A percentile compares a stretch with the other conserved stretches of the same genome.
Evolutionary conservation across 1,140 invertebrate species (phyloP).

Genomic region (Thaumatotibia leucotreta): DNA sequence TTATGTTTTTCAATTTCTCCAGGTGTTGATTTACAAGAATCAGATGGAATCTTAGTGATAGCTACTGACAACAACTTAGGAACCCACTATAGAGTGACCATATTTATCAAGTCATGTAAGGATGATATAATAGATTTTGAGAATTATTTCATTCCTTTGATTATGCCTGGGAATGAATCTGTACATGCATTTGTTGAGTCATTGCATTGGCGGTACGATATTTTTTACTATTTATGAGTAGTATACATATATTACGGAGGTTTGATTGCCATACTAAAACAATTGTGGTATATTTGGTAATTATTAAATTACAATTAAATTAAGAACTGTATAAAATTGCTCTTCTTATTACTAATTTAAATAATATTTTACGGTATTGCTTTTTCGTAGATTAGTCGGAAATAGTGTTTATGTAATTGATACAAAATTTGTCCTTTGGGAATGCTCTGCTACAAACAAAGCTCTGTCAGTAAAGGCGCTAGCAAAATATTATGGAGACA

Average conservation of each 20-base stretch:
- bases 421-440: not conserved
- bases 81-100: not conserved
- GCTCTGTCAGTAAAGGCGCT: not conserved
- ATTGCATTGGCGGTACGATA: not conserved
- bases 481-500: not conserved
- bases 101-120: not conserved
- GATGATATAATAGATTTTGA: not conserved
- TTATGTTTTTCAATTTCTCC: no score
- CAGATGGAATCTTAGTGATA: conserved; percentile 34
- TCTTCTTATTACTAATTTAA: not conserved
- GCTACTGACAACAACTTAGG: conserved; percentile 11
- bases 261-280: no score
- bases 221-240: not conserved
- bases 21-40: not conserved
- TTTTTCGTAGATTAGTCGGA: not conserved
- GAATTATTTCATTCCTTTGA: not conserved
- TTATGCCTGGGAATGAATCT: not conserved
- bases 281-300: no score
- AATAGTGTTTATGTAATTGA: not conserved
- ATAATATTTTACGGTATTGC: not conserved
- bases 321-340: not conserved
- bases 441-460: not conserved
- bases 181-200: not conserved
- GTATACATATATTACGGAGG: no score
- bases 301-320: no score